These are phyloP conservation scores for Mystacornis crossleyi DNA, from an alignment of 2,113 vertebrate genomes.

Conservation along the genomic window DNA sequence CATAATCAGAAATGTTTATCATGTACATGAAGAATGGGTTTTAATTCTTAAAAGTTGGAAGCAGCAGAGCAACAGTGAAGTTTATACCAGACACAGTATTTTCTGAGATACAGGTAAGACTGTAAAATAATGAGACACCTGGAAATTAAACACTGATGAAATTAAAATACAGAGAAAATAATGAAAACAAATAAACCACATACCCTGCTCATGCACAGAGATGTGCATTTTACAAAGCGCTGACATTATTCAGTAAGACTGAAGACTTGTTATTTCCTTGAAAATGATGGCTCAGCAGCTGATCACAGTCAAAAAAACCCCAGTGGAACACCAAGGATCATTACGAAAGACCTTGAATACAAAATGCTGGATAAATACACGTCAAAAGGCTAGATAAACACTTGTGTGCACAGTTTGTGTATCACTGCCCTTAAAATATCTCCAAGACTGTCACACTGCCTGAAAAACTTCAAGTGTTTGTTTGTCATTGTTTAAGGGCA, in stretches of 20 bases:
- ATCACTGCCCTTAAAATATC: not conserved
- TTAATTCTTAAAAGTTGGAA: not conserved
- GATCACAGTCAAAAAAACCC: not conserved
- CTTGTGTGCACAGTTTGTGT: not conserved
- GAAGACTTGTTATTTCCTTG: not conserved
- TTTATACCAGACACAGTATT: not conserved
- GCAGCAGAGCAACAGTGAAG: not conserved
- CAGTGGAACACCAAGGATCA: not conserved
- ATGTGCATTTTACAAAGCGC: not conserved
- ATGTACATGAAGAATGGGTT: not conserved
- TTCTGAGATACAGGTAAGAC: not conserved
- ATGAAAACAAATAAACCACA: fast-evolving
- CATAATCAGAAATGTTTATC: not conserved
- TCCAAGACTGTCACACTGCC: not conserved
- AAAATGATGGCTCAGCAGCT: not conserved
- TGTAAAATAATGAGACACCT: not conserved
- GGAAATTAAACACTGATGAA: not conserved
- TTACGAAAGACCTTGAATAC: not conserved
- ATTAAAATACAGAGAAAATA: not conserved
- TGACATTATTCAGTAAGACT: not conserved
- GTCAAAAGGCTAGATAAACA: not conserved
- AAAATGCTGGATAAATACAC: not conserved
- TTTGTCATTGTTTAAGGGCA: not conserved
- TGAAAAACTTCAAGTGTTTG: not conserved
- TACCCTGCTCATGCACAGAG: not conserved